Conservation (phyloP, 92 coral and sea anemone species). For the Actinostola sp. region DNA sequence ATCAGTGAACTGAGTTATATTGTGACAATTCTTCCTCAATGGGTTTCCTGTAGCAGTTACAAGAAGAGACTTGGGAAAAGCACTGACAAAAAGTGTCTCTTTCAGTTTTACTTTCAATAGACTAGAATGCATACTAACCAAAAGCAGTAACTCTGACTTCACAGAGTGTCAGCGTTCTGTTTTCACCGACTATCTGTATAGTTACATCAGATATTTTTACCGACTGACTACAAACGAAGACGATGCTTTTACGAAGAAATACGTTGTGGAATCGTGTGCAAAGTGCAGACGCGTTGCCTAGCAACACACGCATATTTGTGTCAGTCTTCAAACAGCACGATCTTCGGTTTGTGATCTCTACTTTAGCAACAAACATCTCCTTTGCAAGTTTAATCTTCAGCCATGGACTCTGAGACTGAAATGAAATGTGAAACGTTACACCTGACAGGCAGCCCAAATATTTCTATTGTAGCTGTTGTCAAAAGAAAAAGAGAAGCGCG, state of each 20-base stretch:
- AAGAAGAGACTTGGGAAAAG: not conserved
- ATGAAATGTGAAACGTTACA: too few relatives aligned
- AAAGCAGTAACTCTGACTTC: slow-evolving; percentile 19
- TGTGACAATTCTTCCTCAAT: too few relatives aligned
- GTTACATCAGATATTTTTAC: slow-evolving; percentile 7
- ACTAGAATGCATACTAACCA: not conserved
- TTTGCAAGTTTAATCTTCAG: slow-evolving; percentile 13
- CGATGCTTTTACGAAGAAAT: not conserved
- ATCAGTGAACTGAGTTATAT: too few relatives aligned
- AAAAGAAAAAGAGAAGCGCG: too few relatives aligned
- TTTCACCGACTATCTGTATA: not conserved
- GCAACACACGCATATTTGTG: not conserved
- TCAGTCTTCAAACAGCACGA: slow-evolving; percentile 14
- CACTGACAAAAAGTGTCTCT: not conserved
- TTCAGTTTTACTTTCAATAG: not conserved
- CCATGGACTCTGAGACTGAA: slow-evolving; percentile 8
- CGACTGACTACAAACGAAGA: slow-evolving; percentile 17
- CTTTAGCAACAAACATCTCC: not conserved
- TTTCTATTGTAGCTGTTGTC: too few relatives aligned
- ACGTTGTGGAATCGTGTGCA: slow-evolving; percentile 1
- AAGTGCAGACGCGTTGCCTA: slow-evolving; percentile 4
- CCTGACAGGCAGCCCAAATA: too few relatives aligned
- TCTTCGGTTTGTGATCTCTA: slow-evolving; percentile 7
- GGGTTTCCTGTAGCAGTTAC: not conserved
- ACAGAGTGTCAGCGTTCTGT: slow-evolving; percentile 7